phyloP scores from a whole-genome alignment of 2,113 vertebrate genomes.

The Bubo scandiacus region DNA sequence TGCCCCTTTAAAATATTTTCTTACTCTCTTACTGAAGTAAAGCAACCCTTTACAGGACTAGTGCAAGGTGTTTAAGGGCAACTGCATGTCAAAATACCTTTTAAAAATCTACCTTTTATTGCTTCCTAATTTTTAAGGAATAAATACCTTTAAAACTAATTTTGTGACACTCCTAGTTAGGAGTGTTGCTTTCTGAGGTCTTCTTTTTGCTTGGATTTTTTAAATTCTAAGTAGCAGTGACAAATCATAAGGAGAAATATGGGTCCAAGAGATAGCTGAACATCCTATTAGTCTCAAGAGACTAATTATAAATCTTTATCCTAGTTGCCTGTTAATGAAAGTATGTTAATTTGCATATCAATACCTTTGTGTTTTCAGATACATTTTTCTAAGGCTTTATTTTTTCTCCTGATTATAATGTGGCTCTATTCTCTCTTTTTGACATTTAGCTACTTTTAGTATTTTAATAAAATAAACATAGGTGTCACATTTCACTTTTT shows the following conservation, averaged over 20 bases:
- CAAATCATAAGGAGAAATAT: background rate
- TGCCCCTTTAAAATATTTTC: background rate
- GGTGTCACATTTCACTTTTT: background rate
- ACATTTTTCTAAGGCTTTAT: background rate
- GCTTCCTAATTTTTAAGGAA: background rate
- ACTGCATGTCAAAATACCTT: background rate
- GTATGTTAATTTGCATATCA: background rate
- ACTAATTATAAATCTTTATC: constrained; percentile 35
- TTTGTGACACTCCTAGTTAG: background rate
- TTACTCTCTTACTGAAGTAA: background rate
- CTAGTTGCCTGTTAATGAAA: background rate
- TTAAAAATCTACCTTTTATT: background rate
- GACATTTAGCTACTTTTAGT: background rate
- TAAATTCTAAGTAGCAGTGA: background rate
- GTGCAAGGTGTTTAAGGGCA: background rate
- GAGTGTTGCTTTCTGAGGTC: background rate
- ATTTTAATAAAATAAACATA: background rate
- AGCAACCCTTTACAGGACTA: background rate
- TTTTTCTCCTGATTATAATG: background rate
- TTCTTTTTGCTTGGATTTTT: background rate
- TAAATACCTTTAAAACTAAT: background rate
- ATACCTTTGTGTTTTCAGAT: background rate
- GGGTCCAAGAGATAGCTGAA: background rate
- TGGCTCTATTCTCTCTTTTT: background rate
- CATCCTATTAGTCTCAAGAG: constrained; percentile 8